A percentile compares a stretch with the other conserved stretches of the same genome.
Conservation (phyloP, 2,888 invertebrate species). For the Cataglyphis rosenhaueri region DNA sequence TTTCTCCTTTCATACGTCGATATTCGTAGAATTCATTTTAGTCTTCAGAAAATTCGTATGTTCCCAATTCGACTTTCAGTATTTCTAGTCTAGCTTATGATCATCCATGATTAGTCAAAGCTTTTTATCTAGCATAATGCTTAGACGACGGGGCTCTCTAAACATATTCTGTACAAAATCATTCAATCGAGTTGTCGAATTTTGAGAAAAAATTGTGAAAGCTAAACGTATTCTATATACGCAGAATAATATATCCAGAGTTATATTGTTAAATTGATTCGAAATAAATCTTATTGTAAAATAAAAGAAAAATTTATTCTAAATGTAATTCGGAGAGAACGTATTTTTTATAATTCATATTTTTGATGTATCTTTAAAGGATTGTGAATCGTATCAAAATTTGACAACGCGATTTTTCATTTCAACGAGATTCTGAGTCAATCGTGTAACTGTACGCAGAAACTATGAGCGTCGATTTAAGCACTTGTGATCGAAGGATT, state of each 20-base stretch:
- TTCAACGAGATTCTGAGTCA: constrained; percentile 31
- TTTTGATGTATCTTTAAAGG: background rate
- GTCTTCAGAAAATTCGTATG: constrained; percentile 64
- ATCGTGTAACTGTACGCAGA: constrained; percentile 29
- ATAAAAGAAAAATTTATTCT: background rate
- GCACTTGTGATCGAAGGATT: constrained; percentile 45
- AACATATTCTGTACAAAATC: constrained; percentile 37
- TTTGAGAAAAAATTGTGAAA: background rate
- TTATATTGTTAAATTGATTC: background rate
- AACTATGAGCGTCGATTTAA: constrained; percentile 50
- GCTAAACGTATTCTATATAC: background rate
- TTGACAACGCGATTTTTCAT: constrained; percentile 20
- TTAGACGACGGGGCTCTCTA: constrained; percentile 39
- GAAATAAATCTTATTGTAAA: background rate
- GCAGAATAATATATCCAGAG: background rate
- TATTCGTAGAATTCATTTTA: constrained; percentile 51
- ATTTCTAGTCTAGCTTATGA: constrained; percentile 45
- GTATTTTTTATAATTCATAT: background rate
- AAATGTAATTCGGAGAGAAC: background rate
- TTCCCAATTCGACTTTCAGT: constrained; percentile 74
- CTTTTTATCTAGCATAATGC: constrained; percentile 45
- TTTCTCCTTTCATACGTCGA: constrained; percentile 48
- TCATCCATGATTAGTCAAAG: constrained; percentile 43
- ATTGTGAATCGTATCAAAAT: constrained; percentile 9
- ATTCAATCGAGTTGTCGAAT: constrained; percentile 38